These are phyloP conservation scores for Phataginus tricuspis DNA, from an alignment of 2,797 vertebrate genomes.

Conservation along the genomic window DNA sequence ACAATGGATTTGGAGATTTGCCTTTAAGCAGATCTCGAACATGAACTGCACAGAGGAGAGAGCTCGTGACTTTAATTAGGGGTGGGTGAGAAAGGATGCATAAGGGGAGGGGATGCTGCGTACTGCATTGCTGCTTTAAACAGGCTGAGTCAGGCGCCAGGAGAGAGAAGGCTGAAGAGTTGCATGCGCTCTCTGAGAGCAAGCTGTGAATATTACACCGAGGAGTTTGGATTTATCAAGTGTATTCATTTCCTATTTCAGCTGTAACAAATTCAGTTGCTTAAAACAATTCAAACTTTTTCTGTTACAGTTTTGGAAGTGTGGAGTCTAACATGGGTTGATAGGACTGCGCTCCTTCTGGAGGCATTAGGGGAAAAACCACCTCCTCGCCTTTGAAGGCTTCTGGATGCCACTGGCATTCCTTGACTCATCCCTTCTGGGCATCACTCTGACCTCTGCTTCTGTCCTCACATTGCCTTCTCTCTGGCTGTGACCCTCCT, in stretches of 20 bases:
- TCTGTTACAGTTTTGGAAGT: not conserved
- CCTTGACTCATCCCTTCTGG: not conserved
- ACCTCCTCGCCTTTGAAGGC: not conserved
- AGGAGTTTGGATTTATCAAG: not conserved
- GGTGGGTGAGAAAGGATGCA: not conserved
- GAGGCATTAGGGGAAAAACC: not conserved
- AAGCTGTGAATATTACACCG: not conserved
- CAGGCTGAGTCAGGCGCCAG: too few species aligned
- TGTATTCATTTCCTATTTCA: not conserved
- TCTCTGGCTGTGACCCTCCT: not conserved
- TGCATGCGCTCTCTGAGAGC: not conserved
- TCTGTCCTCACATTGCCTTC: not conserved
- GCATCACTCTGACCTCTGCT: not conserved
- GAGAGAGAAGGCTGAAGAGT: not conserved
- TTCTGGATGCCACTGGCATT: not conserved
- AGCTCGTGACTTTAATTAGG: not conserved
- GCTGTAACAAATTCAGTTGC: not conserved
- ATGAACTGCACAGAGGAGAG: not conserved
- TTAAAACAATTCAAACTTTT: not conserved
- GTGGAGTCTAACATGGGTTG: not conserved
- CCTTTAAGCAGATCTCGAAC: not conserved
- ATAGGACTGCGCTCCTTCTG: not conserved
- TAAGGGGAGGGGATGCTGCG: not conserved
- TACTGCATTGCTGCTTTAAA: not conserved
- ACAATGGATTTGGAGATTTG: not conserved